These are phyloP conservation scores for Hypolimnas misippus DNA, from an alignment of 2,888 invertebrate species.

Conservation along the genomic window DNA sequence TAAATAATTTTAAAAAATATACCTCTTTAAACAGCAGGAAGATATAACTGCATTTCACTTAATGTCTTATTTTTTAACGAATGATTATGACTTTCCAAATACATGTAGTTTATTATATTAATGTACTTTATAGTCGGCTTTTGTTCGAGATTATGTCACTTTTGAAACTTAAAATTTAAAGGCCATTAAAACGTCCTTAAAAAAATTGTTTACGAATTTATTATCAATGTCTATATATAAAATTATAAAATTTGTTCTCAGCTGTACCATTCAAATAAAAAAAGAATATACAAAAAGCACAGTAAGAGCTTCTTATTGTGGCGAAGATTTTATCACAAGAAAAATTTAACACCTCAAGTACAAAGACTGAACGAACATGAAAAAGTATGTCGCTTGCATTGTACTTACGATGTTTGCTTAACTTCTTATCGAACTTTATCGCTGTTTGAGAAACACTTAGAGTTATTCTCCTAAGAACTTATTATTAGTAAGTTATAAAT, in stretches of 20 bases:
- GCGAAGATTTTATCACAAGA: slow-evolving; percentile 41
- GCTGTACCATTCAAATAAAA: slow-evolving; percentile 37
- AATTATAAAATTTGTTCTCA: slow-evolving; percentile 29
- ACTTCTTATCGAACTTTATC: slow-evolving; percentile 40
- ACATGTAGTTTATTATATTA: too few relatives aligned
- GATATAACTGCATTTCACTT: too few relatives aligned
- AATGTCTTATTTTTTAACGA: too few relatives aligned
- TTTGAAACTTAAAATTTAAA: too few relatives aligned
- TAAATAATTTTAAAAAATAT: too few relatives aligned
- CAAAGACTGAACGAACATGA: slow-evolving; percentile 55
- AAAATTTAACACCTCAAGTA: slow-evolving; percentile 54
- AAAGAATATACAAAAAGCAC: too few relatives aligned
- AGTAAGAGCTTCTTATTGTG: slow-evolving; percentile 39
- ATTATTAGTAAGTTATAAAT: neutral
- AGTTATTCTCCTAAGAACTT: slow-evolving; percentile 22
- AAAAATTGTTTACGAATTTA: neutral
- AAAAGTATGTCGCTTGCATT: slow-evolving; percentile 46
- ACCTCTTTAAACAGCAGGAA: too few relatives aligned
- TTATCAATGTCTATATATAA: neutral
- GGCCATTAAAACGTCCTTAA: neutral
- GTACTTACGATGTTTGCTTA: slow-evolving; percentile 39
- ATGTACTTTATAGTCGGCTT: too few relatives aligned
- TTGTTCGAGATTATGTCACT: too few relatives aligned
- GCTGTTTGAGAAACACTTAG: slow-evolving; percentile 26
- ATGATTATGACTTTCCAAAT: too few relatives aligned